Conservation (phyloP, 1,140 invertebrate species). For the Eumaeus atala region DNA sequence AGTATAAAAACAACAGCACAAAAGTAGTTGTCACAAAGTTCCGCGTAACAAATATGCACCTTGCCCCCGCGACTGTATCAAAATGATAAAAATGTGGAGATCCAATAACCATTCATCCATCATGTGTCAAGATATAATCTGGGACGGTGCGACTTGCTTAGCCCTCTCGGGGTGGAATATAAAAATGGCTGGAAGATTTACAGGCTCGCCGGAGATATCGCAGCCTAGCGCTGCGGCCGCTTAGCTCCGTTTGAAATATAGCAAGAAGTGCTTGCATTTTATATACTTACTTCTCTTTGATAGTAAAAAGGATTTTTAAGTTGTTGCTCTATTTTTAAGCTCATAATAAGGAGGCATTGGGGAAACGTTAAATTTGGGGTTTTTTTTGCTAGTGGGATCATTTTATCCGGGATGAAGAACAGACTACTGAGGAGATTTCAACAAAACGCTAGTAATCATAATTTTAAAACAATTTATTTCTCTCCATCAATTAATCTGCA, state of each 20-base stretch:
- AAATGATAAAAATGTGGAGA: constrained; percentile 76
- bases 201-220: constrained; percentile 62
- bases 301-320: background rate
- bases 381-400: no score
- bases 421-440: background rate
- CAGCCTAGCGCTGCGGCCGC: constrained; percentile 46
- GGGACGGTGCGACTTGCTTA: constrained; percentile 63
- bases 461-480: no score
- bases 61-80: constrained; percentile 61
- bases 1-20: background rate
- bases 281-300: background rate
- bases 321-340: background rate
- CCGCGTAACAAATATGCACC: constrained; percentile 29
- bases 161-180: constrained; percentile 56
- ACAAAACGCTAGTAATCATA: background rate
- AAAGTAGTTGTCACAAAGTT: constrained; percentile 2
- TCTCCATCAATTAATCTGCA: no score
- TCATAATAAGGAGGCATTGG: no score
- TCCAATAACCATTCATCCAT: constrained; percentile 77
- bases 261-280: background rate
- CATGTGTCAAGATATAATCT: constrained; percentile 76
- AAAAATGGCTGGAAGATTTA: constrained; percentile 73
- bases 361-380: no score
- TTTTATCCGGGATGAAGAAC: no score
- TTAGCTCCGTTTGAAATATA: constrained; percentile 35